Percentiles rank a stretch among this genome's conserved stretches.
phyloP scores from a whole-genome alignment of 2,888 invertebrate species.

The Hydraecia micacea region DNA sequence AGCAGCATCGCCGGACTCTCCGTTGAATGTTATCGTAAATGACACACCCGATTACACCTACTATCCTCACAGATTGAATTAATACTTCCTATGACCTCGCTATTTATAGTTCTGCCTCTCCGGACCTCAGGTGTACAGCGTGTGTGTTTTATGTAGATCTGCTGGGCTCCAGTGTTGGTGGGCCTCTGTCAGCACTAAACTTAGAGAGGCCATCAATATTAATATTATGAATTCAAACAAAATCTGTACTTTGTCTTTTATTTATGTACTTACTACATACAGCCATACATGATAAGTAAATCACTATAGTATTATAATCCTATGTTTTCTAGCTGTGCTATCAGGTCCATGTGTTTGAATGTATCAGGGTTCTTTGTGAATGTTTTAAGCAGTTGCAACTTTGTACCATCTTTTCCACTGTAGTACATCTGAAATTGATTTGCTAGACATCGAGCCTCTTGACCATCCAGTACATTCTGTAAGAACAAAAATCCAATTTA shows the following conservation, averaged over 20 bases:
- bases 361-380: constrained; percentile 93
- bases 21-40: constrained; percentile 57
- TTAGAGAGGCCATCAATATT: constrained; percentile 8
- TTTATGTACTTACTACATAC: constrained; percentile 15
- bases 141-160: neutral
- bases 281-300: neutral
- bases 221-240: constrained; percentile 42
- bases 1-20: constrained; percentile 39
- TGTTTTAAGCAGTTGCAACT: constrained; percentile 91
- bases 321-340: constrained; percentile 93
- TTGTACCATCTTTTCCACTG: constrained; percentile 91
- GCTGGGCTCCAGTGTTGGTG: neutral
- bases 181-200: neutral
- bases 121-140: neutral
- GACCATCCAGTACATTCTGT: constrained; percentile 92
- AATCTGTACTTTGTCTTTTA: constrained; percentile 35
- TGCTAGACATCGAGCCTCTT: constrained; percentile 96
- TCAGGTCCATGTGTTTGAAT: constrained; percentile 95
- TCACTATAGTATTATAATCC: constrained; percentile 73
- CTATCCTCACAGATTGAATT: constrained; percentile 82
- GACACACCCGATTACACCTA: constrained; percentile 82
- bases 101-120: constrained; percentile 1
- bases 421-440: constrained; percentile 97
- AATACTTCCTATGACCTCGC: constrained; percentile 25
- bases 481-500: constrained; percentile 43